A percentile compares a stretch with the other conserved stretches of the same genome.
Evolutionary conservation across 2,113 vertebrate species (phyloP).

Genomic region (Corynorhinus townsendii): DNA sequence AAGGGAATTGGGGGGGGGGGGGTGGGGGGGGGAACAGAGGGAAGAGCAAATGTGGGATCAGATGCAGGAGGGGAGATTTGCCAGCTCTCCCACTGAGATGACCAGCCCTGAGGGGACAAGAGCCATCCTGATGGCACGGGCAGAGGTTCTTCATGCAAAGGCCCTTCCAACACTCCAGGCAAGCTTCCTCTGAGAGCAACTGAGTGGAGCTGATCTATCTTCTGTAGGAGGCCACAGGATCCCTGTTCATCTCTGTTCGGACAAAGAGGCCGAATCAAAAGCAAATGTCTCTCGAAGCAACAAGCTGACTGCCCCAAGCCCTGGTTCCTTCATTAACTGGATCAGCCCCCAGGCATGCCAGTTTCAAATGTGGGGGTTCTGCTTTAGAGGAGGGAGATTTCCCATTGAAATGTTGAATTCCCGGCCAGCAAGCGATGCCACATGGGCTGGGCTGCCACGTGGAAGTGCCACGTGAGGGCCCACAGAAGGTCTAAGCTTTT

Average conservation of each 20-base stretch:
- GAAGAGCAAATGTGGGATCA: background rate
- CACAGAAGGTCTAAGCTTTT: background rate
- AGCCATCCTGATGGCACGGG: rapidly evolving
- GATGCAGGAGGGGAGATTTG: background rate
- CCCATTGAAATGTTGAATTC: background rate
- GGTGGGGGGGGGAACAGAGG: background rate
- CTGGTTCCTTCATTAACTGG: background rate
- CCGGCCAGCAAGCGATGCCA: rapidly evolving
- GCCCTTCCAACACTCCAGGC: background rate
- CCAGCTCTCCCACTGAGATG: rapidly evolving
- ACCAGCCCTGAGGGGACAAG: background rate
- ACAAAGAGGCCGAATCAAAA: background rate
- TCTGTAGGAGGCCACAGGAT: background rate
- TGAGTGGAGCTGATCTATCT: background rate
- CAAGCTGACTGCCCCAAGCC: background rate
- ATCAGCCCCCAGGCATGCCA: background rate
- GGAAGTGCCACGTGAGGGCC: background rate
- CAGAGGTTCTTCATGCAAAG: rapidly evolving
- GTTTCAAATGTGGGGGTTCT: background rate
- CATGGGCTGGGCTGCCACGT: background rate
- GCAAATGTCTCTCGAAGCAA: slow-evolving; percentile 9
- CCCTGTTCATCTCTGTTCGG: background rate
- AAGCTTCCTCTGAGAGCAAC: background rate
- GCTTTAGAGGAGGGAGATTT: background rate
- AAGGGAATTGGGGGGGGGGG: background rate